Evolutionary conservation across 2,113 vertebrate species (phyloP).

Genomic region (Pollimyrus isidori): DNA sequence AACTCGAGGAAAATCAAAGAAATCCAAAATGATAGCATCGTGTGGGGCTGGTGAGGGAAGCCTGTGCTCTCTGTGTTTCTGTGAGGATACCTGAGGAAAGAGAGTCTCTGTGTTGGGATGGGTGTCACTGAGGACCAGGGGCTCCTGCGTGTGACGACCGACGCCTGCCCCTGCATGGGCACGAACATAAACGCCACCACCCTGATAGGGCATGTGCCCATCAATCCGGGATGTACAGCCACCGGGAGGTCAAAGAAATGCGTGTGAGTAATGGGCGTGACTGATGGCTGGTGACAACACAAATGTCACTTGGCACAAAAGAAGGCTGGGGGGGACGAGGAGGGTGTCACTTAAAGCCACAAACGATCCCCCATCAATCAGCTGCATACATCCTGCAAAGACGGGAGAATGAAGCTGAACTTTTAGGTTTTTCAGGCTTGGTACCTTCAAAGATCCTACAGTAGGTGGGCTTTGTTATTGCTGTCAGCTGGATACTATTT

Average conservation of each 20-base stretch:
- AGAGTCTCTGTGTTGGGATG: not conserved
- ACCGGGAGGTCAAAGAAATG: not conserved
- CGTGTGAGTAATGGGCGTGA: not conserved
- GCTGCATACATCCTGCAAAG: not conserved
- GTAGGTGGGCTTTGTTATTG: not conserved
- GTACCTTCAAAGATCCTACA: not conserved
- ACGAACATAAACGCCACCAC: not conserved
- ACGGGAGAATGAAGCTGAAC: not conserved
- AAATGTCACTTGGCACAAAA: not conserved
- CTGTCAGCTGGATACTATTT: not conserved
- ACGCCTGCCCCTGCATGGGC: not conserved
- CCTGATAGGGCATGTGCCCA: not conserved
- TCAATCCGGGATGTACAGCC: not conserved
- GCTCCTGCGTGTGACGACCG: not conserved
- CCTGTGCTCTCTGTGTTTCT: not conserved
- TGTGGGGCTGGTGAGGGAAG: not conserved
- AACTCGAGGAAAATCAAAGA: not conserved
- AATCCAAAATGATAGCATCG: not conserved
- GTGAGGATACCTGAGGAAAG: not conserved
- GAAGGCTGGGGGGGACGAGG: too few relatives aligned
- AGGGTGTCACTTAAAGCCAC: not conserved
- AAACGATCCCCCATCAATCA: not conserved
- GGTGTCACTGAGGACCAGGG: not conserved
- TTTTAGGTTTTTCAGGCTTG: not conserved
- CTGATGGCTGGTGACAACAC: not conserved